A percentile compares a stretch with the other conserved stretches of the same genome.
Evolutionary conservation across 2,888 invertebrate species (phyloP).

Genomic region (Harmothoe impar): DNA sequence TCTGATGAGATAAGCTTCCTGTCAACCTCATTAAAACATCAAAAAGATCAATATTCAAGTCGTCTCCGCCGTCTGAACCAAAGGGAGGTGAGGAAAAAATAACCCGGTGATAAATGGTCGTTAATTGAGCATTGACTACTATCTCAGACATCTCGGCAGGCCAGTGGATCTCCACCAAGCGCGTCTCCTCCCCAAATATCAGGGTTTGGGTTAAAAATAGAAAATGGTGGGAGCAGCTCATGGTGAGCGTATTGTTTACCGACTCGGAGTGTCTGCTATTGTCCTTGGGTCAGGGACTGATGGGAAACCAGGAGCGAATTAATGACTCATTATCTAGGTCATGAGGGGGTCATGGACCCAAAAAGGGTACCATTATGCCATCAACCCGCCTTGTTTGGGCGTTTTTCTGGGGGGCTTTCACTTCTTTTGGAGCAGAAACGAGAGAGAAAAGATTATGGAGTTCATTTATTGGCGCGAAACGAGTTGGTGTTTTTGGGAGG

Average conservation of each 20-base stretch:
- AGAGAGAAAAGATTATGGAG: no score
- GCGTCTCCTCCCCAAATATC: neutral
- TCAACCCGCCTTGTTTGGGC: neutral
- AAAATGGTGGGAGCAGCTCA: neutral
- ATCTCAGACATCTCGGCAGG: neutral
- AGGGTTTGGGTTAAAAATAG: neutral
- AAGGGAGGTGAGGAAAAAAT: neutral
- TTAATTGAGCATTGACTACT: neutral
- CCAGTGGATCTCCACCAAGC: neutral
- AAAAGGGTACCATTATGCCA: neutral
- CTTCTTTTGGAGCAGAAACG: no score
- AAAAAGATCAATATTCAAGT: conserved; percentile 14
- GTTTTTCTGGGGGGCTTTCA: neutral
- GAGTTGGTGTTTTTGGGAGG: no score
- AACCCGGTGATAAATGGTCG: neutral
- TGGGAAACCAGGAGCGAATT: neutral
- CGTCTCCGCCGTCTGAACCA: neutral
- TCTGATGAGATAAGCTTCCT: no score
- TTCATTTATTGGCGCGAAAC: no score
- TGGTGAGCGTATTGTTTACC: neutral
- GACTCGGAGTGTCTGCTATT: neutral
- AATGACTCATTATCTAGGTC: conserved; percentile 31
- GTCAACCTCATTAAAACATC: neutral
- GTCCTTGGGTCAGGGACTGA: neutral
- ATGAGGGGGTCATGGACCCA: neutral